Percentiles rank a stretch among this genome's conserved stretches.
Conservation (phyloP, 2,113 vertebrate genomes). For the Propithecus coquereli region DNA sequence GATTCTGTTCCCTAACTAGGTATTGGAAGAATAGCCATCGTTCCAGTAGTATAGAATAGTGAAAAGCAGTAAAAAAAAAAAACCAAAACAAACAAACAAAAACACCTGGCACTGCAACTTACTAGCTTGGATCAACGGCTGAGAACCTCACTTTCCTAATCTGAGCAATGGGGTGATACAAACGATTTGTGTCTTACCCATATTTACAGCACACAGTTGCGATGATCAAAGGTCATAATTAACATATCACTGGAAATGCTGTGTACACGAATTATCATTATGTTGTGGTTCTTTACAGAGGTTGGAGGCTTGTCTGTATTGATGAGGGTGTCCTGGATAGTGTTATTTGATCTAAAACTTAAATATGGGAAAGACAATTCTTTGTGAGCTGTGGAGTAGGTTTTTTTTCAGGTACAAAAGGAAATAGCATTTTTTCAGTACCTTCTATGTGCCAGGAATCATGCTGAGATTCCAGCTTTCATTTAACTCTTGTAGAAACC, state of each 20-base stretch:
- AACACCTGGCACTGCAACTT: background rate
- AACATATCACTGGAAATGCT: background rate
- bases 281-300: background rate
- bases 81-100: background rate
- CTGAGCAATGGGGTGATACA: background rate
- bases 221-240: background rate
- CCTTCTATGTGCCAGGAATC: background rate
- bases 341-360: background rate
- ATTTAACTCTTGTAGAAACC: slow-evolving; percentile 9
- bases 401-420: slow-evolving; percentile 10
- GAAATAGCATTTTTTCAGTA: slow-evolving; percentile 34
- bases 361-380: slow-evolving; percentile 5
- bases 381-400: background rate
- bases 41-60: background rate
- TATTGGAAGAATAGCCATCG: background rate
- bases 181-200: background rate
- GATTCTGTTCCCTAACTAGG: background rate
- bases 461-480: background rate
- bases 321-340: background rate
- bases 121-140: background rate
- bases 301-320: background rate
- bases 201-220: background rate
- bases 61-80: background rate
- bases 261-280: background rate
- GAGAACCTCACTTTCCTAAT: background rate